These are phyloP conservation scores for Mormyrus hasselquistii DNA, from an alignment of 2,797 vertebrate species.

Conservation along the genomic window DNA sequence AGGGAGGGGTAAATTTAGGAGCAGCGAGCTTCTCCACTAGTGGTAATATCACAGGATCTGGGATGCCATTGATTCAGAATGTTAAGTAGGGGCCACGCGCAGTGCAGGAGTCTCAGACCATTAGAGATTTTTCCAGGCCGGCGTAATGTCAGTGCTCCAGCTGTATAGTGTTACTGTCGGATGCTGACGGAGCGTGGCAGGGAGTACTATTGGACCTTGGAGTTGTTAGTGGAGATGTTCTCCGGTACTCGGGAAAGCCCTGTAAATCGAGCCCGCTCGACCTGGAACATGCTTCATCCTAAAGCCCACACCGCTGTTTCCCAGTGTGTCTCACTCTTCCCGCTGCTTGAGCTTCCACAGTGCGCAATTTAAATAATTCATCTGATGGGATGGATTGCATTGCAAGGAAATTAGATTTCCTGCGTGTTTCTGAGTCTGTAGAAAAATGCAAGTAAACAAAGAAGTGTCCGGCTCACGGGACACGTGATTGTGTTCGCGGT, in stretches of 20 bases:
- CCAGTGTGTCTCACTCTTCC: conserved; percentile 30
- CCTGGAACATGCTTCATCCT: conserved; percentile 25
- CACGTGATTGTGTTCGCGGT: neutral
- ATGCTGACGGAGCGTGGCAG: conserved; percentile 35
- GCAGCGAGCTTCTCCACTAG: conserved; percentile 53
- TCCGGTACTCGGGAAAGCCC: conserved; percentile 16
- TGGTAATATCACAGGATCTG: conserved; percentile 50
- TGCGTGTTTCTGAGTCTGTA: conserved; percentile 49
- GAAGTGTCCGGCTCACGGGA: neutral
- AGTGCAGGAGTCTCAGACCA: neutral
- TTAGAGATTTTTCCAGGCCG: conserved; percentile 20
- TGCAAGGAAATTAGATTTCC: conserved; percentile 43
- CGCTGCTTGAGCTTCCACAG: conserved; percentile 39
- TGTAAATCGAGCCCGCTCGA: neutral
- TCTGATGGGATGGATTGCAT: conserved; percentile 53
- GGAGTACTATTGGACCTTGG: neutral
- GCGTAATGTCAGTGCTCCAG: conserved; percentile 28
- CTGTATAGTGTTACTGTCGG: conserved; percentile 33
- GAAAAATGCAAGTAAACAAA: conserved; percentile 47
- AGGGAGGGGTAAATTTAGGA: conserved; percentile 55
- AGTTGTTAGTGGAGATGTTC: conserved; percentile 24
- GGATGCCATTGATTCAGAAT: conserved; percentile 57
- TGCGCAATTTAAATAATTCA: conserved; percentile 60
- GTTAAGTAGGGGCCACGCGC: conserved; percentile 50
- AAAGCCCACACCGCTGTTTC: conserved; percentile 33